A percentile compares a stretch with the other conserved stretches of the same genome.
Evolutionary conservation across 35 echinoderm and acorn worm species (phyloP).

Genomic region (Ophiothrix spiculata): DNA sequence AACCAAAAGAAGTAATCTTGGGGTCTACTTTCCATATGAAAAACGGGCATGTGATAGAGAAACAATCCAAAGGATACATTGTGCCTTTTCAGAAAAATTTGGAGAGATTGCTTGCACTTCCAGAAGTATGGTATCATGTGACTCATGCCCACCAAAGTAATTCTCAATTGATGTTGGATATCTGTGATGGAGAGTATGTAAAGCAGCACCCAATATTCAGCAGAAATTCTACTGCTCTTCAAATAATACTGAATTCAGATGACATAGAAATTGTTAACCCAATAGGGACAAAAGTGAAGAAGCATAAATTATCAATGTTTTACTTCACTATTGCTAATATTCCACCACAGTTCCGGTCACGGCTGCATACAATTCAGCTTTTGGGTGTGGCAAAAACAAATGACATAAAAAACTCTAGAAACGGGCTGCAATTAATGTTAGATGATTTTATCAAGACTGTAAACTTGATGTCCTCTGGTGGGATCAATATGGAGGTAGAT

Average conservation of each 20-base stretch:
- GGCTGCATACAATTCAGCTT: conserved; percentile 32
- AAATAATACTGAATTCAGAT: conserved; percentile 14
- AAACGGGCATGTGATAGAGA: no score
- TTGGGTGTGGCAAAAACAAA: conserved; percentile 48
- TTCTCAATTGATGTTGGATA: no score
- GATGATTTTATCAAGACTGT: conserved; percentile 20
- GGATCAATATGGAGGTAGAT: conserved; percentile 29
- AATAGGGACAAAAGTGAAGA: conserved; percentile 32
- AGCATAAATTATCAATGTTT: conserved; percentile 53
- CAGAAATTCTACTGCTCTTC: conserved; percentile 10
- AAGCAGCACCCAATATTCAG: no score
- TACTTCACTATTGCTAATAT: conserved; percentile 43
- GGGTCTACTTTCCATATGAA: no score
- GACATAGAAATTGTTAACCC: conserved; percentile 68
- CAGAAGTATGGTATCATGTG: no score
- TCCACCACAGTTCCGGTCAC: conserved; percentile 28
- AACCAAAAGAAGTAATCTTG: no score
- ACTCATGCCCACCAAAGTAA: no score
- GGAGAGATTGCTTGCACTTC: no score
- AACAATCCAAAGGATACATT: no score
- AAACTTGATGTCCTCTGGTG: conserved; percentile 13
- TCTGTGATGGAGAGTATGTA: no score
- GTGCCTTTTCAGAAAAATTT: no score
- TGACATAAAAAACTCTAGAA: neutral
- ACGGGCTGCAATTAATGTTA: neutral